A percentile compares a stretch with the other conserved stretches of the same genome.
These are phyloP conservation scores for Zygothrica quintamaculata DNA, from an alignment of 2,888 invertebrate genomes.

Conservation along the genomic window DNA sequence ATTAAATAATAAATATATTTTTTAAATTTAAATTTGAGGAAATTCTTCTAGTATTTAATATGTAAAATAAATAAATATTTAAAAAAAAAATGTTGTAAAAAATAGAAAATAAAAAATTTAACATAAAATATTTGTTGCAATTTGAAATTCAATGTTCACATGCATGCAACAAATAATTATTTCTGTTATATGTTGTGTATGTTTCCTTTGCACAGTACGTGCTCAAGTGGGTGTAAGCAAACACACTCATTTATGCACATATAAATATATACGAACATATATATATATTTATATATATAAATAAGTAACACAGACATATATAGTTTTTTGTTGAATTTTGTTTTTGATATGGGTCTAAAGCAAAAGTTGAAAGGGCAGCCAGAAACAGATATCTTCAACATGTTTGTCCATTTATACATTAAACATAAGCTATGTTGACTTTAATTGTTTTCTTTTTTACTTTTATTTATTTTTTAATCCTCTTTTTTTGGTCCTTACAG, in stretches of 20 bases:
- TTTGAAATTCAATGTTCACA: conserved; percentile 40
- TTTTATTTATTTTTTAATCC: not conserved
- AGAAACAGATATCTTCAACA: conserved; percentile 9
- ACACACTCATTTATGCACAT: conserved; percentile 20
- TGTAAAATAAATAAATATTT: too few species aligned
- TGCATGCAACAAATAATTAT: conserved; percentile 53
- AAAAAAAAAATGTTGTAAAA: conserved; percentile 1
- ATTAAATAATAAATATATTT: too few species aligned
- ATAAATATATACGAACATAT: conserved; percentile 24
- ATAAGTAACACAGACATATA: conserved; percentile 21
- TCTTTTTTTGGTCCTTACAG: conserved; percentile 85
- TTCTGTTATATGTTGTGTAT: conserved; percentile 27
- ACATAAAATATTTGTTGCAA: conserved; percentile 36
- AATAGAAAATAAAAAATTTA: not conserved
- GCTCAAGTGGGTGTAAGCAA: conserved; percentile 73
- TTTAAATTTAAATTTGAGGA: too few species aligned
- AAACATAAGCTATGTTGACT: too few species aligned
- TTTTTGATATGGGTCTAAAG: conserved; percentile 55
- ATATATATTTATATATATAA: conserved; percentile 9
- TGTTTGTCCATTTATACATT: not conserved
- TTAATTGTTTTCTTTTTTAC: not conserved
- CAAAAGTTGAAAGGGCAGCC: conserved; percentile 54
- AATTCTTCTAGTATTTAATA: not conserved
- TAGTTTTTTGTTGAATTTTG: conserved; percentile 63
- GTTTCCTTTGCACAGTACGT: conserved; percentile 69